Evolutionary conservation across 2,797 vertebrate genomes (phyloP).

Genomic region (Hafferia zeledoni): DNA sequence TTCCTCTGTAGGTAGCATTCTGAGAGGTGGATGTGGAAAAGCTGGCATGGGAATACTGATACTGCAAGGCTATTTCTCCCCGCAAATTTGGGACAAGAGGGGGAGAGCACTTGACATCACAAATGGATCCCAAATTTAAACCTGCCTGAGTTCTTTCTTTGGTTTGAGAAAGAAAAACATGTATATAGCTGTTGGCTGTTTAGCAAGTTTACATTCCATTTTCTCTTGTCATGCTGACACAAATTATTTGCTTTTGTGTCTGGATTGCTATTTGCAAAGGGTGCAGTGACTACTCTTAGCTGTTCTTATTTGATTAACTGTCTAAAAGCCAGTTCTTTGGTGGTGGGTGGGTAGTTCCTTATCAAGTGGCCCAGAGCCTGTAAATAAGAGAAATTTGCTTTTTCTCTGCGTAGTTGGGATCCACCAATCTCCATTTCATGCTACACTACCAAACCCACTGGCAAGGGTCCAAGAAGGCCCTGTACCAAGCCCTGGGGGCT

Average conservation of each 20-base stretch:
- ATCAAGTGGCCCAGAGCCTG: neutral
- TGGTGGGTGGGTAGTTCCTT: neutral
- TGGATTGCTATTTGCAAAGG: slow-evolving; percentile 36
- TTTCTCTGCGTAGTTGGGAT: neutral
- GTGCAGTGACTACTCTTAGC: neutral
- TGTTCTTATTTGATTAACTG: neutral
- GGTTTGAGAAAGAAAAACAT: neutral
- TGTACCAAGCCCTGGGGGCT: accelerated
- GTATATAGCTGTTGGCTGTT: neutral
- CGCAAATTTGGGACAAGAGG: neutral
- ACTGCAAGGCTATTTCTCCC: neutral
- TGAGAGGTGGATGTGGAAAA: neutral
- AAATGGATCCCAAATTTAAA: neutral
- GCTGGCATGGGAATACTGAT: neutral
- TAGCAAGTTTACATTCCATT: slow-evolving; percentile 39
- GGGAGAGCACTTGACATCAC: accelerated
- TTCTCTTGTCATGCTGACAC: slow-evolving; percentile 20
- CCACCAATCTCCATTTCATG: neutral
- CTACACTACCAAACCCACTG: accelerated
- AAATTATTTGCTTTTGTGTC: slow-evolving; percentile 50
- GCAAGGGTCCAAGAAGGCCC: neutral
- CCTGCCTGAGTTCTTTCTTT: neutral
- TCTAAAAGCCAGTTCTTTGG: neutral
- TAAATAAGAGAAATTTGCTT: neutral
- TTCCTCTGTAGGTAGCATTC: neutral